Evolutionary conservation across 2,797 vertebrate species (phyloP).

Genomic region (Pseudotriccus pelzelni): DNA sequence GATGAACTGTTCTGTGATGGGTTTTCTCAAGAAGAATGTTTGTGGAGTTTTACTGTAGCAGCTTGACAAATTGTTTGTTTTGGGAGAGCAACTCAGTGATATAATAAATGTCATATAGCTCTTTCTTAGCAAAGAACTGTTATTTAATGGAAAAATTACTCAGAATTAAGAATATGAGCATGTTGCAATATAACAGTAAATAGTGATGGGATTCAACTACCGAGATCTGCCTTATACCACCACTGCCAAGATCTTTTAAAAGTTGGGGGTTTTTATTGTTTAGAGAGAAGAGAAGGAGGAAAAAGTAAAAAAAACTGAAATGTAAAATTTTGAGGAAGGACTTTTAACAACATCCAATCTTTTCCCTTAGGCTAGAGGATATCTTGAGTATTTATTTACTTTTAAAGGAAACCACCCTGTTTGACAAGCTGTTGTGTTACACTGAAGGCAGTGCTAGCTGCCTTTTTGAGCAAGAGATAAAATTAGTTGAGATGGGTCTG

Average conservation of each 20-base stretch:
- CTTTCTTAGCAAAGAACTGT: background rate
- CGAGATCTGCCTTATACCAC: background rate
- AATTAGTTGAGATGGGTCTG: slow-evolving; percentile 56
- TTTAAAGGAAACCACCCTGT: slow-evolving; percentile 49
- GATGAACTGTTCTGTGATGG: background rate
- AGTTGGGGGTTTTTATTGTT: background rate
- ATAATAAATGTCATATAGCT: background rate
- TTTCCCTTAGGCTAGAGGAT: slow-evolving; percentile 40
- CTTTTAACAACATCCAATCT: background rate
- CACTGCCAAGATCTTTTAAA: background rate
- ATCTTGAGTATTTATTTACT: slow-evolving; percentile 59
- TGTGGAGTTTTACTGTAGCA: background rate
- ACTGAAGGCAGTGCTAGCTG: slow-evolving; percentile 47
- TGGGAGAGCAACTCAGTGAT: background rate
- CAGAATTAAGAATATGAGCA: background rate
- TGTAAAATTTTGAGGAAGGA: background rate
- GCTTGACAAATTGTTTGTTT: background rate
- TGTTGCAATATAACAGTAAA: background rate
- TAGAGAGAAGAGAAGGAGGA: background rate
- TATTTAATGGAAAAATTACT: background rate
- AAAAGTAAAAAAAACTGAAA: background rate
- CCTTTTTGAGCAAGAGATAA: slow-evolving; percentile 56
- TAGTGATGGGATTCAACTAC: background rate
- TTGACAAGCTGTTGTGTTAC: slow-evolving; percentile 70
- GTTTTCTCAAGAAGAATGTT: background rate